phyloP scores from a whole-genome alignment of 2,797 vertebrate species.

The Morus bassanus region DNA sequence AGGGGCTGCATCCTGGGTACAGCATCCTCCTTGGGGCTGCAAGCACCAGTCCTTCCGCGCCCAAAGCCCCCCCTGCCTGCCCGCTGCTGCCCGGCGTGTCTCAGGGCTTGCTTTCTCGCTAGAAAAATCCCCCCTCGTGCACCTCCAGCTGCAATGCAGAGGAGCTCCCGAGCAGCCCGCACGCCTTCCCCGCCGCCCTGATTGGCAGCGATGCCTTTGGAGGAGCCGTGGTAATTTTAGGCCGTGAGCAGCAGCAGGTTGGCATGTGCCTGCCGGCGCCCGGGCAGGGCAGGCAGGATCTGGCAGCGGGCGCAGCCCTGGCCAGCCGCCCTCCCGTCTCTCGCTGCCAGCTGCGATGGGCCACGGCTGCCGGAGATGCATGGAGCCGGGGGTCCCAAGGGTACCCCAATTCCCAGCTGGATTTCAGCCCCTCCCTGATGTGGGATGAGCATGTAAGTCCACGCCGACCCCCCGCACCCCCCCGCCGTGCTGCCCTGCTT shows the following conservation, averaged over 20 bases:
- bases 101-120: background rate
- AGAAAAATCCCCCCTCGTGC: background rate
- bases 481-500: background rate
- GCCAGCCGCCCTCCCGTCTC: rapidly evolving
- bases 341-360: background rate
- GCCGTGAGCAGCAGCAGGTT: background rate
- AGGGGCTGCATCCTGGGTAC: background rate
- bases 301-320: background rate
- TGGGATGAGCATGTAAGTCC: background rate
- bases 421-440: background rate
- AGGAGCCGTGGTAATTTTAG: background rate
- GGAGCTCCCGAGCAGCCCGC: background rate
- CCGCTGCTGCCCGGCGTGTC: background rate
- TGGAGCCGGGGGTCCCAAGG: rapidly evolving
- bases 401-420: background rate
- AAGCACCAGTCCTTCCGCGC: rapidly evolving
- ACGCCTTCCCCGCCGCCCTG: background rate
- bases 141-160: slow-evolving; percentile 54
- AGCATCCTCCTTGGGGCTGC: background rate
- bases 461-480: background rate
- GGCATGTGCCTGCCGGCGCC: background rate
- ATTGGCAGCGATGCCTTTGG: background rate
- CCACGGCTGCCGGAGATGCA: background rate
- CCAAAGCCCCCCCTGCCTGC: background rate
- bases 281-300: background rate